Percentiles rank a stretch among this genome's conserved stretches.
Evolutionary conservation across 2,113 vertebrate species (phyloP).

Genomic region (Hassar affinis): DNA sequence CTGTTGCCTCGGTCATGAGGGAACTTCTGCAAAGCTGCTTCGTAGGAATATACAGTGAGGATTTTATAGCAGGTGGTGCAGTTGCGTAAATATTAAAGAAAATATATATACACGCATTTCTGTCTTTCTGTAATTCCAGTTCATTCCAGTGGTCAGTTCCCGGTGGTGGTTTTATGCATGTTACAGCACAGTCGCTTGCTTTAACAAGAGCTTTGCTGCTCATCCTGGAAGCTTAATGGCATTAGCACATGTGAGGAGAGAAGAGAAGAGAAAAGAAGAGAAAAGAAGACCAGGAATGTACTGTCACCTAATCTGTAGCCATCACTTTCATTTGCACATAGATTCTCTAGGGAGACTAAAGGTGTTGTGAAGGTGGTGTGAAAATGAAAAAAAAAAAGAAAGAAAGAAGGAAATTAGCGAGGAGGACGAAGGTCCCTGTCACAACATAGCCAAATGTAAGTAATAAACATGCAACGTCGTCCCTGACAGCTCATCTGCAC

Average conservation of each 20-base stretch:
- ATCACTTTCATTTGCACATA: conserved; percentile 34
- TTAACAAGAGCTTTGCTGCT: conserved; percentile 30
- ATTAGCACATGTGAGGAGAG: conserved; percentile 57
- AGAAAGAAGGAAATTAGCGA: conserved; percentile 45
- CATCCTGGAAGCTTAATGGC: conserved; percentile 51
- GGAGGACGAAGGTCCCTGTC: conserved; percentile 38
- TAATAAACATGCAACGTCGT: conserved; percentile 54
- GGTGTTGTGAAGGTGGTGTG: conserved; percentile 39
- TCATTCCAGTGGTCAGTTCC: background rate
- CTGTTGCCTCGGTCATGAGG: background rate
- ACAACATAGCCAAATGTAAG: conserved; percentile 49
- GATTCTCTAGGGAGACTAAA: conserved; percentile 55
- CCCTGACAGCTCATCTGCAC: conserved; percentile 39
- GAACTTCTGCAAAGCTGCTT: background rate
- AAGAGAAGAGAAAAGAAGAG: conserved; percentile 46
- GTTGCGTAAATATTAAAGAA: background rate
- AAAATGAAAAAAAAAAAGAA: conserved; percentile 15
- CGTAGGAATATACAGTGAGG: background rate
- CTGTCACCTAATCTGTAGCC: conserved; percentile 26
- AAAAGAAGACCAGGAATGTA: conserved; percentile 44
- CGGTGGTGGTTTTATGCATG: background rate
- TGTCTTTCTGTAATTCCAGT: background rate
- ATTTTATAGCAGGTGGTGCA: background rate
- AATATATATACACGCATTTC: background rate
- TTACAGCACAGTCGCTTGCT: background rate